Evolutionary conservation across 2,113 vertebrate species (phyloP).

Genomic region (Electrona antarctica): DNA sequence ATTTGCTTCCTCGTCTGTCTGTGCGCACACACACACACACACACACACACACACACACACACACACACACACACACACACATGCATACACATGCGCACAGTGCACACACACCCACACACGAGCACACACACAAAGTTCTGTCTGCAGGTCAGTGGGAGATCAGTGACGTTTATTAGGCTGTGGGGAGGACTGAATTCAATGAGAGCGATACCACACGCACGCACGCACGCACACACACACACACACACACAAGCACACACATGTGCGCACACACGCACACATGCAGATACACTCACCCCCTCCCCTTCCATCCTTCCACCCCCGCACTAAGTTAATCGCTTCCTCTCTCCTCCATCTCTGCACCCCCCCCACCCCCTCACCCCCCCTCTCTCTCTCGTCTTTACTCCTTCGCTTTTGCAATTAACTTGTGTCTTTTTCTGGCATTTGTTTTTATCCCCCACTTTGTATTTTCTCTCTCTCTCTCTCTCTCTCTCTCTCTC

Average conservation of each 20-base stretch:
- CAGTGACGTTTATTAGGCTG: conserved; percentile 61
- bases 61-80: conserved; percentile 12
- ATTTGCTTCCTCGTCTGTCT: conserved; percentile 71
- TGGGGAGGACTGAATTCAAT: conserved; percentile 51
- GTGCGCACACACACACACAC: conserved; percentile 5
- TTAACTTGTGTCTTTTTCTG: conserved; percentile 23
- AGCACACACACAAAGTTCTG: conserved; percentile 16
- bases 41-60: conserved; percentile 6
- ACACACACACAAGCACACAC: conserved; percentile 4
- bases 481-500: conserved; percentile 14
- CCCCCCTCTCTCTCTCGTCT: background rate
- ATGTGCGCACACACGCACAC: conserved; percentile 16
- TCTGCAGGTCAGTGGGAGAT: conserved; percentile 67
- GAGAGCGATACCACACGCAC: conserved; percentile 21
- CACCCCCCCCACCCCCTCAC: background rate
- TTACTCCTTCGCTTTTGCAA: conserved; percentile 6
- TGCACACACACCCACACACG: no score
- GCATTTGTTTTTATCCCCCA: conserved; percentile 9
- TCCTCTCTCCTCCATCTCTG: conserved; percentile 44
- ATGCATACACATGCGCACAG: no score
- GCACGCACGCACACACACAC: conserved; percentile 3
- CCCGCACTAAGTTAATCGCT: conserved; percentile 51
- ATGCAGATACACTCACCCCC: conserved; percentile 15
- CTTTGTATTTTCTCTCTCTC: background rate
- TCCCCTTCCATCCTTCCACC: conserved; percentile 27